phyloP scores from a whole-genome alignment of 2,797 vertebrate species.

The Salarias fasciatus region DNA sequence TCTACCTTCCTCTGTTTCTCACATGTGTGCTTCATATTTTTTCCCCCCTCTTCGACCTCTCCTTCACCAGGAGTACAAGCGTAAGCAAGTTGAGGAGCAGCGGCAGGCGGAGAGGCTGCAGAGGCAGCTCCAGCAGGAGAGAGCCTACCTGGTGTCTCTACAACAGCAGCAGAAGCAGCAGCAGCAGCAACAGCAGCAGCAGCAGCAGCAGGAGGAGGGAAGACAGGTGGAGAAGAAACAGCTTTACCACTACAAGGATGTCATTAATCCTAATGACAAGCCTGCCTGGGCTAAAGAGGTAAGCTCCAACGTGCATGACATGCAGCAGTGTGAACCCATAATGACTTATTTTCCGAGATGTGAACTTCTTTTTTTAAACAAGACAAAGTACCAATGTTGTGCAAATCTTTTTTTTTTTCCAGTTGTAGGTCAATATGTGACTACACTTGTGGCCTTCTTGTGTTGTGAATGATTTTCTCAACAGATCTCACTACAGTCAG shows the following conservation, averaged over 20 bases:
- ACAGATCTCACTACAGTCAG: constrained; percentile 41
- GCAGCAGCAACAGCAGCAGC: constrained; percentile 84
- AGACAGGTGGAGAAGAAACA: constrained; percentile 90
- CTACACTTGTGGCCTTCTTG: constrained; percentile 15
- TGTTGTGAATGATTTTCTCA: constrained; percentile 26
- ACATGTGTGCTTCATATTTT: constrained; percentile 6
- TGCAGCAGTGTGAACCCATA: constrained; percentile 8
- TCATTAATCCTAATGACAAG: constrained; percentile 91
- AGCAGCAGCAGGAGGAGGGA: constrained; percentile 88
- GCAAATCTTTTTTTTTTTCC: neutral
- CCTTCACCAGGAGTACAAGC: constrained; percentile 91
- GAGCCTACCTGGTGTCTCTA: constrained; percentile 94
- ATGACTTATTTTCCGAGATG: neutral
- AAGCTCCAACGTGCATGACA: constrained; percentile 23
- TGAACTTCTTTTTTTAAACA: neutral
- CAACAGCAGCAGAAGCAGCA: constrained; percentile 94
- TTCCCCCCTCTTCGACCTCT: no score
- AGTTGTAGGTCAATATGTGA: constrained; percentile 1
- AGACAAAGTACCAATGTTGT: neutral
- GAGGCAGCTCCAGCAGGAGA: constrained; percentile 93
- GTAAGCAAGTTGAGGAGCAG: constrained; percentile 97
- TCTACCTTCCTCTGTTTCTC: neutral
- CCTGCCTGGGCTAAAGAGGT: constrained; percentile 98
- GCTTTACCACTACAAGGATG: constrained; percentile 95
- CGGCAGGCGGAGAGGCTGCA: constrained; percentile 95